phyloP scores from a whole-genome alignment of 1,140 invertebrate genomes.

The Neodiprion lecontei region DNA sequence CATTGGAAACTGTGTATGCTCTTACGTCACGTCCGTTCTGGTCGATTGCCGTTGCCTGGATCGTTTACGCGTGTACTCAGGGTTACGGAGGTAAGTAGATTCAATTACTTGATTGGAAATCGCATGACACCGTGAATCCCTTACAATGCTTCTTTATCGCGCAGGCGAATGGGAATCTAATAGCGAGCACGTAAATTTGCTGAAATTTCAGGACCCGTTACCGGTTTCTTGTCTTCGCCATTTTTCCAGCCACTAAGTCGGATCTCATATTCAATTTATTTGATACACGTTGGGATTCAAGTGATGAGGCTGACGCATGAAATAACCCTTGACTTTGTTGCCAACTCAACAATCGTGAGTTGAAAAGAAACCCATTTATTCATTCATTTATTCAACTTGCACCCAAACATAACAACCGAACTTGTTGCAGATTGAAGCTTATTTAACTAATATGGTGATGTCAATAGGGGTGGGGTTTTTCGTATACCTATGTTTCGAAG shows the following conservation, averaged over 20 bases:
- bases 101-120: no score
- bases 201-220: constrained; percentile 57
- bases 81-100: constrained; percentile 30
- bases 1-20: constrained; percentile 46
- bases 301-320: constrained; percentile 3
- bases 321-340: constrained; percentile 22
- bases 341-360: constrained; percentile 21
- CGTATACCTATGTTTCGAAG: constrained; percentile 29
- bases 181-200: neutral
- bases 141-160: neutral
- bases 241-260: constrained; percentile 63
- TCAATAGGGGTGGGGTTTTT: constrained; percentile 25
- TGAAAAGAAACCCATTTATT: neutral
- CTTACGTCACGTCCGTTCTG: constrained; percentile 49
- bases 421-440: constrained; percentile 25
- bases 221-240: constrained; percentile 63
- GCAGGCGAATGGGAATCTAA: neutral
- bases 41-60: constrained; percentile 56
- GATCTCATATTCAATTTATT: constrained; percentile 66
- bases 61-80: constrained; percentile 59
- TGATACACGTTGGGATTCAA: constrained; percentile 57
- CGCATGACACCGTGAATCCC: no score
- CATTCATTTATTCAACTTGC: neutral
- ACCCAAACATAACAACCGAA: no score
- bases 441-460: constrained; percentile 24